Base-by-base conservation (phyloP, 2,888 invertebrate genomes). In the Rhagonycha lutea region DNA sequence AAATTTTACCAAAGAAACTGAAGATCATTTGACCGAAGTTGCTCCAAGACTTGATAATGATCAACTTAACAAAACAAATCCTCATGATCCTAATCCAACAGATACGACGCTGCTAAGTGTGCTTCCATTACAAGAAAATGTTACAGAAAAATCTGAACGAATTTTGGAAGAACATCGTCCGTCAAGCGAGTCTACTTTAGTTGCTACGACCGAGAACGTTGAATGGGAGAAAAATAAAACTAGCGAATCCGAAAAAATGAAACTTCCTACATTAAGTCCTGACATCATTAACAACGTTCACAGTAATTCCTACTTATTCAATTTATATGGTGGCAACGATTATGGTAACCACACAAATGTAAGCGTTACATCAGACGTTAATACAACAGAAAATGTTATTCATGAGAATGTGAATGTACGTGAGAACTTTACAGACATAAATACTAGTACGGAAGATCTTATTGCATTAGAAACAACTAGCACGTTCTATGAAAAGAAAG, bases 41-140 rank as follows among this genome's bases (percentile, higher is more conserved):
- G 86, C 87, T 1, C 89, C 89, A 7, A 86, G 89, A 72, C 83
- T 90, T 69, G 90, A 90, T 81, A 88, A 89, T 78, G 89, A 90
- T 80, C 89, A 90, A 82, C 87, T 88, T 79, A 87, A 89, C 78
- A 85, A 84, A 60, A 89, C 88, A 8, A 91, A 90, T 85, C 90
- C 90, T 2, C 85, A 87, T 65, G 90, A 90, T 76, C 81, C 83
- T 29, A 80, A 84, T 77, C 84, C 86, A 14, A 81, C 81, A 5
- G 85, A 85, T 76, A 79, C 79, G 10, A 73, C 74, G 26, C 77
- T 84, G 8, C 47, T 47, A 5, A 78, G 78, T 26, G 82, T 85
- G n/a, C 78, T 82, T 28, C 84, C 85, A 4, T 74, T 86, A 3
- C 77, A 78, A 9, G 69, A 73, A 23, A 74, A 71, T 28, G 29